Evolutionary conservation across 2,113 vertebrate species (phyloP), one percentile per base, ranked within the genome.

Genomic region (Sminthopsis crassicaudata): DNA sequence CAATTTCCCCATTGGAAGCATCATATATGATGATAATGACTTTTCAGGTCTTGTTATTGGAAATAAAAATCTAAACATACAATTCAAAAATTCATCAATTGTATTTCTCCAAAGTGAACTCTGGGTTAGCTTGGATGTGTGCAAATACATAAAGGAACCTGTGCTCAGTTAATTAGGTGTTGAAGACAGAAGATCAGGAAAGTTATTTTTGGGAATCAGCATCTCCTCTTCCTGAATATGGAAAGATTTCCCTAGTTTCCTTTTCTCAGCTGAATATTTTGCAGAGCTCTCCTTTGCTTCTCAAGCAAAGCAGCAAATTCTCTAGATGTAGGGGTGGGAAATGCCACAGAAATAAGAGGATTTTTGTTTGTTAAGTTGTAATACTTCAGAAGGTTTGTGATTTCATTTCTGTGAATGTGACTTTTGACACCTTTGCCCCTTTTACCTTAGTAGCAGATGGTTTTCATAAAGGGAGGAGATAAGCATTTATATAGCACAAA

Each of bases 281-380:
- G 51, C 88, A n/a, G 24, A 25, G 27, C 46, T 92, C 46, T 53
- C 27, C 53, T 42, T 42, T 42, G 16, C 92, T 97, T 46, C n/a
- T 92, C 27, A 48, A 48, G 89, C 5, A 5, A 51, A 51, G 11
- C 5, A 57, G 90, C n/a, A 46, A 55, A 95, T 95, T 92, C 55
- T 23, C 36, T 84, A 42, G 92, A 55, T 26, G 89, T 42, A 42
- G 57, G 51, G 60, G 7, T 50, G 94, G 91, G 60, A 95, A 93
- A 84, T 19, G 3, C n/a, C 36, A n/a, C 67, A 84, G 67, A 84
- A 84, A 84, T 2, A 42, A 84, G n/a, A 42, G 36, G 67, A 42
- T 84, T 36, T 22, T n/a, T n/a, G 36, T 84, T 7, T n/a, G 6
- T 76, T n/a, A 76, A 67, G 7, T 42, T 76, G 36, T 36, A n/a